Percentiles rank a stretch among this genome's conserved stretches.
Evolutionary conservation across 2,113 vertebrate genomes (phyloP).

Genomic region (Rafetus swinhoei): DNA sequence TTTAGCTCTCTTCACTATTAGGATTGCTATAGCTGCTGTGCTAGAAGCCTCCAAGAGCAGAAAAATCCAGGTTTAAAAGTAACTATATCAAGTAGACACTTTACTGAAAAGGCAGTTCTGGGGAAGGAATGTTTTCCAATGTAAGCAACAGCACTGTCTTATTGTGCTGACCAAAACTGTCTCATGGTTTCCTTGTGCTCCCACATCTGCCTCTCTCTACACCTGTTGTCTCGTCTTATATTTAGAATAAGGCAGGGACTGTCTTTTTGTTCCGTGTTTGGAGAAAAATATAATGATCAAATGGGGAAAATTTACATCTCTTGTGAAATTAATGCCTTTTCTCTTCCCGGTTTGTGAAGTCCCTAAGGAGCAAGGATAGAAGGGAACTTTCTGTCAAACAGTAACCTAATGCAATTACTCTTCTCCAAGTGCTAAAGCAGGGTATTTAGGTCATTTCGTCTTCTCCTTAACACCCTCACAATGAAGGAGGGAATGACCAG

Average conservation of each 20-base stretch:
- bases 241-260: not conserved
- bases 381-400: not conserved
- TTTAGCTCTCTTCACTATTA: not conserved
- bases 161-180: not conserved
- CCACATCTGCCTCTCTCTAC: not conserved
- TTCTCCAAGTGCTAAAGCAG: not conserved
- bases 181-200: not conserved
- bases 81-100: not conserved
- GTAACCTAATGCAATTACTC: no score
- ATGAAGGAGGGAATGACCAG: not conserved
- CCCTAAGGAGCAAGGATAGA: not conserved
- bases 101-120: not conserved
- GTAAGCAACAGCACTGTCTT: not conserved
- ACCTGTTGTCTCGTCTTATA: not conserved
- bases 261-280: not conserved
- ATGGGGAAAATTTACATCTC: not conserved
- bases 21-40: not conserved
- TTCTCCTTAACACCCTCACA: not conserved
- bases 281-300: not conserved
- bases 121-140: not conserved
- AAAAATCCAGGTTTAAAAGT: constrained; percentile 9
- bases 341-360: not conserved
- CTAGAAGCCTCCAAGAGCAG: not conserved
- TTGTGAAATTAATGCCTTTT: not conserved
- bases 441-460: not conserved